Evolutionary conservation across 2,113 vertebrate genomes (phyloP), one percentile per base, ranked within the genome.

Genomic region (Circaetus gallicus): DNA sequence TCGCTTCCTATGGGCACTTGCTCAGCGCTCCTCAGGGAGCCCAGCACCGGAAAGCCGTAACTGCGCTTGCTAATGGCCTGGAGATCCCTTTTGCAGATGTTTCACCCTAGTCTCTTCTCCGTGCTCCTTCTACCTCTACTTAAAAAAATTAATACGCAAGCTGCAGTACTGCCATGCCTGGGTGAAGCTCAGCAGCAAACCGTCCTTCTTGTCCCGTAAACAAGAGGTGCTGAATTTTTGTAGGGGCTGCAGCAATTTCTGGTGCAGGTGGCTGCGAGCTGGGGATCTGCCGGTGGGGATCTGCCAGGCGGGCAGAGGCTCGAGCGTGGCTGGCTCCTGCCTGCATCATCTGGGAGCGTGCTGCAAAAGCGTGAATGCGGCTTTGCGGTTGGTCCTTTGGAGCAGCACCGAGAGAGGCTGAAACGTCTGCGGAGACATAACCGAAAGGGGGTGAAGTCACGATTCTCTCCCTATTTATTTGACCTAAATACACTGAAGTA

Each of bases 41-140:
- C n/a, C 43, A 8, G 86, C 2, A 5, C 95, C 52, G 91, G 97
- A 97, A 96, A 93, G 43, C 40, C 2, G 65, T 78, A 77, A 90
- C 77, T 3, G 63, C 0, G 0, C 65, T 84, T 21, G 28, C 89
- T 65, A 24, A 83, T 61, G 86, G 92, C 76, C 79, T 88, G 55
- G 55, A 94, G 94, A 97, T 97, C 78, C 94, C 71, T 97, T 97
- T 93, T 88, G 87, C 97, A 97, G 96, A 95, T 96, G 96, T 93
- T 93, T 86, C 84, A 81, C 67, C 62, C 36, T 12, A 25, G 10
- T 71, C 59, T 93, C 45, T 49, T 40, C 34, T 66, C 69, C 5
- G 0, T 55, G 22, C 71, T 96, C 58, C 83, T 85, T 92, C 71
- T 56, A 82, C 78, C 58, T 77, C 58, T 40, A 1, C 3, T 50